A percentile compares a stretch with the other conserved stretches of the same genome.
Evolutionary conservation across 1,140 invertebrate species (phyloP).

Genomic region (Fopius arisanus): DNA sequence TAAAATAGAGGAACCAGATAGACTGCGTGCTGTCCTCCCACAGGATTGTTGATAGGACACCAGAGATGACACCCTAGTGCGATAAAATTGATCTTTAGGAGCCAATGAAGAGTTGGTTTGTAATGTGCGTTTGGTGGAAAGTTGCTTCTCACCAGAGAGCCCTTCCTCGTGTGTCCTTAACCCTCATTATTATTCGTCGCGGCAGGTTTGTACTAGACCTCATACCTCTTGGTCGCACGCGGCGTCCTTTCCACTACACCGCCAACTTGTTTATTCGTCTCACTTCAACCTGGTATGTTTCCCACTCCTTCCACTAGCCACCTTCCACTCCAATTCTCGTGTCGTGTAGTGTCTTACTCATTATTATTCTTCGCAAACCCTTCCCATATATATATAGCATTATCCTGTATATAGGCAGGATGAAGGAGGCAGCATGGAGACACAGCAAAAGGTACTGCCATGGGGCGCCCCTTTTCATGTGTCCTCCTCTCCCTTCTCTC

Average conservation of each 20-base stretch:
- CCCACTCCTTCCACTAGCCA: not conserved
- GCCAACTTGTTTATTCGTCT: constrained; percentile 27
- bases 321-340: not conserved
- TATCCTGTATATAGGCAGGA: not conserved
- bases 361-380: constrained; percentile 38
- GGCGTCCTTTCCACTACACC: constrained; percentile 24
- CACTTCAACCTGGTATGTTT: constrained; percentile 32
- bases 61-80: constrained; percentile 33
- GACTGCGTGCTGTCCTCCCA: no score
- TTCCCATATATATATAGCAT: not conserved
- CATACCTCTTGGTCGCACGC: constrained; percentile 37
- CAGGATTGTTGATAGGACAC: constrained; percentile 43
- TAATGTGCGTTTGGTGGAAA: constrained; percentile 5
- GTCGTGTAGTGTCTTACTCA: constrained; percentile 28
- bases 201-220: constrained; percentile 26
- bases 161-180: constrained; percentile 25
- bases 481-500: constrained; percentile 19
- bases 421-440: not conserved
- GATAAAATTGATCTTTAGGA: constrained; percentile 24
- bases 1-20: no score
- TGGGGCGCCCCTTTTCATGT: constrained; percentile 29
- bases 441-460: constrained; percentile 8
- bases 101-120: not conserved
- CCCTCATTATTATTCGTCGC: constrained; percentile 36
- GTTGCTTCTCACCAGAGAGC: not conserved